These are phyloP conservation scores for Elephas maximus DNA, from an alignment of 2,113 vertebrate species.

Conservation along the genomic window DNA sequence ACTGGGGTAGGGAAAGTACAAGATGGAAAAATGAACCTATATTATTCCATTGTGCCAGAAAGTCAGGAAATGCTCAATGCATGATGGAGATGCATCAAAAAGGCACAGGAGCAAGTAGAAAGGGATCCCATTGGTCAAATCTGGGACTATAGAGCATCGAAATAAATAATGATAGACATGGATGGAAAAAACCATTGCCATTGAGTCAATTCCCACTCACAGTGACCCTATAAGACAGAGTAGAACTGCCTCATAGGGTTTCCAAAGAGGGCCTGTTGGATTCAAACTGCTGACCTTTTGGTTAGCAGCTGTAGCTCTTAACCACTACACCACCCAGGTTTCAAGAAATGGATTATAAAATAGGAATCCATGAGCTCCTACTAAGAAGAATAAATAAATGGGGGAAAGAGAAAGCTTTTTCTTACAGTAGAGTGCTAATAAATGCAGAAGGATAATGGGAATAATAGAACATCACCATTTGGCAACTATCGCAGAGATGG, in stretches of 20 bases:
- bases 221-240: too few relatives aligned
- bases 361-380: background rate
- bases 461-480: background rate
- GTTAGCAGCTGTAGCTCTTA: too few relatives aligned
- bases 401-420: background rate
- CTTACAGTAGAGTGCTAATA: background rate
- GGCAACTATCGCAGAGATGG: background rate
- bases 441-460: background rate
- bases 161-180: background rate
- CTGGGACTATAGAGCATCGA: background rate
- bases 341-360: slow-evolving; percentile 29
- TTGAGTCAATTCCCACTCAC: too few relatives aligned
- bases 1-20: background rate
- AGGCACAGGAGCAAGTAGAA: background rate
- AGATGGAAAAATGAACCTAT: background rate
- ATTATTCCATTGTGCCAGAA: background rate
- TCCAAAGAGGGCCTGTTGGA: too few relatives aligned
- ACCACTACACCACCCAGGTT: too few relatives aligned
- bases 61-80: background rate
- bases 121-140: background rate
- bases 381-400: background rate
- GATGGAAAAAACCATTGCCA: background rate
- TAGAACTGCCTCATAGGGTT: too few relatives aligned
- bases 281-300: too few relatives aligned
- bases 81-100: background rate